Conservation (phyloP, 2,797 vertebrate genomes). For the Poecilia gillii region DNA sequence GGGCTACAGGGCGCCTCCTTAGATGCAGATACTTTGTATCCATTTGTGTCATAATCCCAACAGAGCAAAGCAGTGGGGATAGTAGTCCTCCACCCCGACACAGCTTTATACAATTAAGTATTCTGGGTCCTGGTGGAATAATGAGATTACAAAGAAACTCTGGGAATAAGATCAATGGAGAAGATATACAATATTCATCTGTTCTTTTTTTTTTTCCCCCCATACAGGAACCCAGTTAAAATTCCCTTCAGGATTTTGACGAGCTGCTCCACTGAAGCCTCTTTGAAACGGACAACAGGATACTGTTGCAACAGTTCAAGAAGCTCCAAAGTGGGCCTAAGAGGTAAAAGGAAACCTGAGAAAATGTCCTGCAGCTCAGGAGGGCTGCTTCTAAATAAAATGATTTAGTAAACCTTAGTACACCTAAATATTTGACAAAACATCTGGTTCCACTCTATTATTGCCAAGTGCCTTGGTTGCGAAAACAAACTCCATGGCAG, state of each 20-base stretch:
- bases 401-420: neutral
- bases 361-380: neutral
- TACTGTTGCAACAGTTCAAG: slow-evolving; percentile 6
- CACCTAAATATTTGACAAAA: neutral
- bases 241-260: slow-evolving; percentile 37
- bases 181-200: slow-evolving; percentile 62
- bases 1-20: slow-evolving; percentile 61
- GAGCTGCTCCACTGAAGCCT: slow-evolving; percentile 16
- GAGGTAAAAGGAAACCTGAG: neutral
- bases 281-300: slow-evolving; percentile 22
- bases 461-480: slow-evolving; percentile 5
- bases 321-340: neutral
- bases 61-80: slow-evolving; percentile 61
- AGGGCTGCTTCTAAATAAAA: slow-evolving; percentile 19
- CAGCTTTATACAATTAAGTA: slow-evolving; percentile 74
- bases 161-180: slow-evolving; percentile 61
- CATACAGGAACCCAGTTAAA: slow-evolving; percentile 49
- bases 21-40: slow-evolving; percentile 70
- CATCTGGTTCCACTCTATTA: neutral
- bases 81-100: slow-evolving; percentile 49
- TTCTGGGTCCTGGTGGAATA: slow-evolving; percentile 59
- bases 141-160: slow-evolving; percentile 70
- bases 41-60: slow-evolving; percentile 77
- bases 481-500: slow-evolving; percentile 21
- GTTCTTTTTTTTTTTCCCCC: slow-evolving; percentile 22